Conservation (phyloP, 2,113 vertebrate species). For the Heterotis niloticus region DNA sequence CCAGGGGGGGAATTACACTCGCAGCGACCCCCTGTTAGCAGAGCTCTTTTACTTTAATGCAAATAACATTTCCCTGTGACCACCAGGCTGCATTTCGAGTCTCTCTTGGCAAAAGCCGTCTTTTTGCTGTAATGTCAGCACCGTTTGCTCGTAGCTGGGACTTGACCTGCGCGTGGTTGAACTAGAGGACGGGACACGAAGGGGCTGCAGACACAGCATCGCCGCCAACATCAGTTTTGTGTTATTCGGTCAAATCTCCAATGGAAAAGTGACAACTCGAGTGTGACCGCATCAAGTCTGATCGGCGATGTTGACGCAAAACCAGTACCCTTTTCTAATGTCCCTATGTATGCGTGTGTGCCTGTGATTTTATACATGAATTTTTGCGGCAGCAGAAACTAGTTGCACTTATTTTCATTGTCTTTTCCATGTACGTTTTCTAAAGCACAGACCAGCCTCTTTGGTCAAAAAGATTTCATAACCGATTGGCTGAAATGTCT, state of each 20-base stretch:
- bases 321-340: slow-evolving; percentile 6
- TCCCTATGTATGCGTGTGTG: neutral
- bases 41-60: neutral
- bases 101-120: neutral
- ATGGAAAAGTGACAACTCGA: too few relatives aligned
- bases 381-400: slow-evolving; percentile 47
- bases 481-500: slow-evolving; percentile 4
- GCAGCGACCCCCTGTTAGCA: slow-evolving; percentile 16
- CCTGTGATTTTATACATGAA: slow-evolving; percentile 35
- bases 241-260: too few relatives aligned
- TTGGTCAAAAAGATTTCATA: slow-evolving; percentile 46
- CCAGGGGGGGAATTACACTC: slow-evolving; percentile 7
- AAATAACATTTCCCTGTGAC: neutral
- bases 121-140: slow-evolving; percentile 34
- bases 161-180: slow-evolving; percentile 33
- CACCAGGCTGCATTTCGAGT: neutral
- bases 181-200: neutral
- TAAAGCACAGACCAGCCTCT: slow-evolving; percentile 49
- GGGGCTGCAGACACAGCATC: slow-evolving; percentile 30
- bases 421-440: slow-evolving; percentile 53
- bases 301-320: neutral
- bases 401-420: slow-evolving; percentile 60
- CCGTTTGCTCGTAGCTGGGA: slow-evolving; percentile 32
- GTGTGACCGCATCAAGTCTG: too few relatives aligned
- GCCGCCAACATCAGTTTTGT: slow-evolving; percentile 47